These are phyloP conservation scores for Drosophila triauraria DNA, from an alignment of 1,140 invertebrate genomes.

Conservation along the genomic window DNA sequence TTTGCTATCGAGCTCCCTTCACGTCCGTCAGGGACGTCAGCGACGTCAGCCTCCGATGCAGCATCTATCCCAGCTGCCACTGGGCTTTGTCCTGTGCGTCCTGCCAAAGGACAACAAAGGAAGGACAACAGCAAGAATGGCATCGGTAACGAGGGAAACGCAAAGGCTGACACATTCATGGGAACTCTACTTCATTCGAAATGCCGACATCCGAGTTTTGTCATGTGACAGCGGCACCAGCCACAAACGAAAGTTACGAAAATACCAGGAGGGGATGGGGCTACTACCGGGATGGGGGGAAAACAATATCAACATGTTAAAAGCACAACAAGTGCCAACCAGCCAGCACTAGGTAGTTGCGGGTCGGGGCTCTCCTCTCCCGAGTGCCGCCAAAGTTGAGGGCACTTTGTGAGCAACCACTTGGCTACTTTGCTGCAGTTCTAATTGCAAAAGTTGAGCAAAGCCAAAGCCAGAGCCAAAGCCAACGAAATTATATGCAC, in stretches of 20 bases:
- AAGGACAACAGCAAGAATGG: conserved; percentile 12
- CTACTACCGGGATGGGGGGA: neutral
- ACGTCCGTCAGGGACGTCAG: conserved; percentile 21
- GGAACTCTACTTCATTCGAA: conserved; percentile 40
- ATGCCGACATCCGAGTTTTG: conserved; percentile 29
- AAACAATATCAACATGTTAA: conserved; percentile 60
- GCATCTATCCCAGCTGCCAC: conserved; percentile 41
- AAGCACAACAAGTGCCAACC: conserved; percentile 48
- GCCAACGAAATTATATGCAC: conserved; percentile 70
- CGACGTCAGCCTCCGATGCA: conserved; percentile 11
- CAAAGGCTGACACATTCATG: conserved; percentile 49
- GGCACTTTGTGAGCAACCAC: conserved; percentile 56
- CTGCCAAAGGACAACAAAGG: conserved; percentile 23
- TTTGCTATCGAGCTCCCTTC: conserved; percentile 1
- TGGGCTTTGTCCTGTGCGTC: conserved; percentile 30
- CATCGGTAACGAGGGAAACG: conserved; percentile 42
- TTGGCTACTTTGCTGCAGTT: conserved; percentile 59
- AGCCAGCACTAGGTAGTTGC: conserved; percentile 13
- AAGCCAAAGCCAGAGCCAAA: conserved; percentile 23
- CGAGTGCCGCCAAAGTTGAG: conserved; percentile 48
- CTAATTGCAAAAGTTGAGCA: conserved; percentile 74
- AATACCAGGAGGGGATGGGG: conserved; percentile 6
- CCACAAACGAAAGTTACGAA: conserved; percentile 44
- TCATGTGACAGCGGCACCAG: conserved; percentile 44
- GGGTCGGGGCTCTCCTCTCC: conserved; percentile 5